Conservation (phyloP, 1,140 invertebrate genomes). For the Euwallacea fornicatus region DNA sequence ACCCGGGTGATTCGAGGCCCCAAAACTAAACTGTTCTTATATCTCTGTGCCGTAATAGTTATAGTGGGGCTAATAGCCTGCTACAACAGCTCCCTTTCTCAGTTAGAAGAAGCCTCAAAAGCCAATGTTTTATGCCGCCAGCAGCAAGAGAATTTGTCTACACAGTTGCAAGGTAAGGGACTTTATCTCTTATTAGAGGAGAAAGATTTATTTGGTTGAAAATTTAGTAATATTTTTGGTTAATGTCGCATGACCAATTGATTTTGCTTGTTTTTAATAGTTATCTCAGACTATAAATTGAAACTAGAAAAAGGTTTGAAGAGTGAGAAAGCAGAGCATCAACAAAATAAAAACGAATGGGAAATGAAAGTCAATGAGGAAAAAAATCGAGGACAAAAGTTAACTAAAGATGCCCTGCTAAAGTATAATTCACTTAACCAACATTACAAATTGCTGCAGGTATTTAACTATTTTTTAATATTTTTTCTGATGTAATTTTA, state of each 20-base stretch:
- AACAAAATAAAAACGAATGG: slow-evolving; percentile 51
- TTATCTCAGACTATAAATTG: slow-evolving; percentile 55
- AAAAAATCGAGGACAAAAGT: slow-evolving; percentile 53
- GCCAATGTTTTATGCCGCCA: slow-evolving; percentile 54
- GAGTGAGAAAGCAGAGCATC: slow-evolving; percentile 55
- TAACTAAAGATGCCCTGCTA: slow-evolving; percentile 51
- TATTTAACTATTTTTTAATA: slow-evolving; percentile 2
- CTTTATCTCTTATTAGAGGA: not conserved
- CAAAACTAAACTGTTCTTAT: slow-evolving; percentile 56
- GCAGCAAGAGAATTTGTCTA: slow-evolving; percentile 57
- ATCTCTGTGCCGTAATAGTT: slow-evolving; percentile 54
- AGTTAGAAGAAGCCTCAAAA: slow-evolving; percentile 56
- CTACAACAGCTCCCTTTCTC: slow-evolving; percentile 57
- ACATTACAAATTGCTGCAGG: slow-evolving; percentile 56
- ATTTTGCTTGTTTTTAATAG: slow-evolving; percentile 42
- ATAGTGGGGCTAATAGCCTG: slow-evolving; percentile 56
- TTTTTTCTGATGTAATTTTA: too few species aligned
- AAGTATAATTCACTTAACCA: slow-evolving; percentile 54
- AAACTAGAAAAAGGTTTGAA: slow-evolving; percentile 56
- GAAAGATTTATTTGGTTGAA: not conserved
- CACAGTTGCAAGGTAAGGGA: slow-evolving; percentile 56
- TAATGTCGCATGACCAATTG: not conserved
- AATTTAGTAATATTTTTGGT: not conserved
- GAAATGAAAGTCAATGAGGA: slow-evolving; percentile 54
- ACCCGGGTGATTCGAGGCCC: slow-evolving; percentile 57